These are phyloP conservation scores for Drosophila sp. DNA, from an alignment of 1,140 invertebrate genomes.

Conservation along the genomic window DNA sequence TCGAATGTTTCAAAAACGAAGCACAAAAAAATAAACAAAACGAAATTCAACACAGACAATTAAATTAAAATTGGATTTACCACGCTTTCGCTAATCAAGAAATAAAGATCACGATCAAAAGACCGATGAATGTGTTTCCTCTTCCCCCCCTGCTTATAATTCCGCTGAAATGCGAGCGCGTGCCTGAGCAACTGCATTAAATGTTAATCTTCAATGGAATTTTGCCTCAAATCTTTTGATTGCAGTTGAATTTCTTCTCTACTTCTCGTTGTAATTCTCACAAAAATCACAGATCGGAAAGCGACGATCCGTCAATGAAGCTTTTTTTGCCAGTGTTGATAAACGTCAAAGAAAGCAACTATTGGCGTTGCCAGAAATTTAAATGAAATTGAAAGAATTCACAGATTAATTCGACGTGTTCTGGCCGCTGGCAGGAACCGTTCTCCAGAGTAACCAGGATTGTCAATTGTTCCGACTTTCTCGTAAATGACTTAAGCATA, in stretches of 20 bases:
- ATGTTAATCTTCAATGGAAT: conserved; percentile 73
- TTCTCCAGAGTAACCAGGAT: too few relatives aligned
- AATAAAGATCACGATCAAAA: conserved; percentile 54
- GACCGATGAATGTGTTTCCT: conserved; percentile 56
- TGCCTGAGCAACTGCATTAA: conserved; percentile 22
- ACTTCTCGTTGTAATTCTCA: too few relatives aligned
- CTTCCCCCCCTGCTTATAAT: neutral
- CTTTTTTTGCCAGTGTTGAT: too few relatives aligned
- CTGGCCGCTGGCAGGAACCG: too few relatives aligned
- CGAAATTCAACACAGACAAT: conserved; percentile 48
- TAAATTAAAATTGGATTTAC: conserved; percentile 49
- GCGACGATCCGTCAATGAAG: too few relatives aligned
- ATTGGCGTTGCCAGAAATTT: too few relatives aligned
- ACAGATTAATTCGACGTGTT: too few relatives aligned
- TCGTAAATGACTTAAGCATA: too few relatives aligned
- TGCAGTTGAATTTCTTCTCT: conserved; percentile 16
- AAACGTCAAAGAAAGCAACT: too few relatives aligned
- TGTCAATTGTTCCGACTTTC: too few relatives aligned
- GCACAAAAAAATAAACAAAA: conserved; percentile 30
- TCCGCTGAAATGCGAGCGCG: neutral
- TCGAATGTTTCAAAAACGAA: conserved; percentile 19
- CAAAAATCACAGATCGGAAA: too few relatives aligned
- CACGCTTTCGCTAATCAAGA: conserved; percentile 74
- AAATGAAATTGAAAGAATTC: too few relatives aligned
- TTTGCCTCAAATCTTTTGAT: conserved; percentile 29